Conservation (phyloP, 2,888 invertebrate genomes). For the Tupiocoris notatus region DNA sequence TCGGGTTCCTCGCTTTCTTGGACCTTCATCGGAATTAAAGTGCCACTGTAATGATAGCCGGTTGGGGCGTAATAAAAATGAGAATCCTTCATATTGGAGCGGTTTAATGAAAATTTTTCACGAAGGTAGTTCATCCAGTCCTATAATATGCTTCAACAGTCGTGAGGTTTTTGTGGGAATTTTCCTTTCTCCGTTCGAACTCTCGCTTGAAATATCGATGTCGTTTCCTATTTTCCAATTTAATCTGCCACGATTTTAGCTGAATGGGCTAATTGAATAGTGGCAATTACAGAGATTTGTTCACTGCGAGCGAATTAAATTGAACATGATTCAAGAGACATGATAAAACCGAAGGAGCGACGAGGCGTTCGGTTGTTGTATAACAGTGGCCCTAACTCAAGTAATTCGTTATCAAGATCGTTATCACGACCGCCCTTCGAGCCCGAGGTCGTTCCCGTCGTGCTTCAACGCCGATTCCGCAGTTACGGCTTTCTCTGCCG, state of each 20-base stretch:
- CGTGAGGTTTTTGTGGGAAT: too few species aligned
- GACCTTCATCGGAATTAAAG: conserved; percentile 26
- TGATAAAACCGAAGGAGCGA: background rate
- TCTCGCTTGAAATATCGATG: too few species aligned
- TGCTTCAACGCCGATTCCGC: background rate
- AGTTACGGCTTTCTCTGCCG: background rate
- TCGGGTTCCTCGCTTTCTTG: conserved; percentile 6
- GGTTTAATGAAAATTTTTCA: conserved; percentile 25
- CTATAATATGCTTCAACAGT: too few species aligned
- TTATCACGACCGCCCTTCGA: background rate
- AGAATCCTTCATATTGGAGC: conserved; percentile 22
- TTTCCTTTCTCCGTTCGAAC: too few species aligned
- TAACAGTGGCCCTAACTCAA: background rate
- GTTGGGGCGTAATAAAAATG: conserved; percentile 4
- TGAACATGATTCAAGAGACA: background rate
- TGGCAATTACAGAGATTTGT: background rate
- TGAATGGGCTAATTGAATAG: background rate
- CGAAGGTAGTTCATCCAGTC: background rate
- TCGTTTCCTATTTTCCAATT: too few species aligned
- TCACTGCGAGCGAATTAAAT: background rate
- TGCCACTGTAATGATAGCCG: conserved; percentile 22
- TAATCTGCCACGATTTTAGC: too few species aligned
- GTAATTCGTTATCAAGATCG: background rate
- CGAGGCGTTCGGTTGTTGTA: background rate
- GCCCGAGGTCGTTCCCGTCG: too few species aligned